Base-by-base conservation (phyloP, 2,797 vertebrate species). In the Eurystomus glaucurus region DNA sequence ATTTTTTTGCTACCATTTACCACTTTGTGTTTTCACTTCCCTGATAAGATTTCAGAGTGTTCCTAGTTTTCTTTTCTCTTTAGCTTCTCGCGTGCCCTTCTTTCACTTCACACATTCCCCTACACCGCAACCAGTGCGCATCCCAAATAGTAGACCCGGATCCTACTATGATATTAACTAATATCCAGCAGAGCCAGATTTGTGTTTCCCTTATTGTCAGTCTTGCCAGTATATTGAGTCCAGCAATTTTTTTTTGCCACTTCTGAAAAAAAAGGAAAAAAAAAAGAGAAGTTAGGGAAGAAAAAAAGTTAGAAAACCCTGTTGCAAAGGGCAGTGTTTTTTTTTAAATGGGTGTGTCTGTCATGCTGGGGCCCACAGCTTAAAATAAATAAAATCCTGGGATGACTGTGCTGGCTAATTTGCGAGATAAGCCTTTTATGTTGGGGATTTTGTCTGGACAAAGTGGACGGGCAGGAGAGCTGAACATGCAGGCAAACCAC, bases 391-490 rank as follows among this genome's bases (percentile, higher is more conserved):
- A 92, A 92, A 94, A 48, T 65, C 69, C 22, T 65, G 79, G 85
- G 54, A 93, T 90, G 61, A 84, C 74, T 89, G 69, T 55, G 83
- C 66, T 26, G 45, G 64, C 55, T 89, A 85, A 94, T 94, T 96
- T 92, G 75, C 1, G 23, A 94, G 95, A 94, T 96, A 97, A 97
- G 84, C 64, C 92, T 94, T 97, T 97, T 94, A 89, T 93, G 93
- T 33, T 75, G 65, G 68, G 83, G 90, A 95, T 97, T 97, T 96
- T 96, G 92, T 91, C 95, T 94, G 94, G 92, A 82, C 92, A 95
- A 92, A 96, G 93, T 95, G 95, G 93, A 71, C 85, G 61, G 93
- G 69, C 94, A 79, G 93, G 58, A 86, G 90, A 93, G 90, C 93
- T 89, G 90, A 94, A 78, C 80, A 83, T 86, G 83, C 94, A 93